Evolutionary conservation across 2,113 vertebrate species (phyloP).

Genomic region (Butastur rufipennis): DNA sequence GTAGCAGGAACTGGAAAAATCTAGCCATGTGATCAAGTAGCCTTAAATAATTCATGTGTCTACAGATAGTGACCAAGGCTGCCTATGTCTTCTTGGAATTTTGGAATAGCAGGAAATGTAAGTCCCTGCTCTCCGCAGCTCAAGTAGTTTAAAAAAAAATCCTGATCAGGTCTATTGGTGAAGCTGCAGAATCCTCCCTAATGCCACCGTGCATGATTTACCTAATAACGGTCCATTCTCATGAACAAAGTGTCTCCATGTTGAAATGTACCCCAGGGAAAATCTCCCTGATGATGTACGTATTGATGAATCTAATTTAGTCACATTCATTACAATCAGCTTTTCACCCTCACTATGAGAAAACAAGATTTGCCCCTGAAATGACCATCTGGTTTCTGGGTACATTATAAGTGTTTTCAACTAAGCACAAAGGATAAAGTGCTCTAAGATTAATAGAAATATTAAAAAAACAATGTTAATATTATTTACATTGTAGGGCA

Average conservation of each 20-base stretch:
- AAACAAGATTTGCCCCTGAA: not conserved
- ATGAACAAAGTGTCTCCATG: not conserved
- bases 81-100: not conserved
- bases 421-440: not conserved
- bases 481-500: not conserved
- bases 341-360: not conserved
- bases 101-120: fast-evolving
- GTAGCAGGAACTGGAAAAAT: not conserved
- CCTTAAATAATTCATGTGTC: not conserved
- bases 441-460: not conserved
- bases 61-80: not conserved
- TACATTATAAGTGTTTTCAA: not conserved
- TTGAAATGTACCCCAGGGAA: not conserved
- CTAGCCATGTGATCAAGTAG: not conserved
- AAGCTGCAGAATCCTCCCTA: not conserved
- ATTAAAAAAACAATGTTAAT: not conserved
- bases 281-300: not conserved
- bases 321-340: not conserved
- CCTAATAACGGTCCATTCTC: not conserved
- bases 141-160: not conserved
- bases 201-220: not conserved
- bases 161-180: not conserved
- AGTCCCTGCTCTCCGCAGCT: not conserved
- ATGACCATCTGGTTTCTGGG: not conserved
- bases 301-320: not conserved